These are phyloP conservation scores for Pomatostomus ruficeps DNA, from an alignment of 2,113 vertebrate species.

Conservation along the genomic window DNA sequence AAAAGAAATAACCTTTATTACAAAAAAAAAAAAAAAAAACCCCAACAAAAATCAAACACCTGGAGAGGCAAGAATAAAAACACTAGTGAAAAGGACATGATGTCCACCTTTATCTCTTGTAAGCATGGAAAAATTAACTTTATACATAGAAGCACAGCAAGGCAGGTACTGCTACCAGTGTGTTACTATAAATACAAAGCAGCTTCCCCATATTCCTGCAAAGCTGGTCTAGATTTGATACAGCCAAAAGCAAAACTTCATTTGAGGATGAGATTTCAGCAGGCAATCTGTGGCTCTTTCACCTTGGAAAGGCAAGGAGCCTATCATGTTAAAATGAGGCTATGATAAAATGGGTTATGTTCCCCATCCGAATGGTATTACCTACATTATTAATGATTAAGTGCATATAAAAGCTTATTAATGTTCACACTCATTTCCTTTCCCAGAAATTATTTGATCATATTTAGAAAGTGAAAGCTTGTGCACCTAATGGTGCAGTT, in stretches of 20 bases:
- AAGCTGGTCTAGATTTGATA: neutral
- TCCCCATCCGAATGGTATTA: neutral
- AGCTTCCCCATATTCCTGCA: neutral
- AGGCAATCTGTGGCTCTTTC: neutral
- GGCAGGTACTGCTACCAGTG: neutral
- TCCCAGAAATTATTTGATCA: neutral
- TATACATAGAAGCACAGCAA: neutral
- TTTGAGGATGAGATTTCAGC: neutral
- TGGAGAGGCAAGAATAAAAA: neutral
- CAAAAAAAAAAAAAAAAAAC: neutral
- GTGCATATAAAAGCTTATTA: neutral
- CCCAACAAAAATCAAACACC: neutral
- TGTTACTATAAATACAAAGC: neutral
- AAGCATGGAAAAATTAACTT: neutral
- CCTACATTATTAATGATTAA: neutral
- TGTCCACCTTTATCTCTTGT: neutral
- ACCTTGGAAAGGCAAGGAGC: neutral
- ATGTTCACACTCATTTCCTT: neutral
- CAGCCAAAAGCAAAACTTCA: neutral
- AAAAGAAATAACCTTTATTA: neutral
- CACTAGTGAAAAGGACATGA: neutral
- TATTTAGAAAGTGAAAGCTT: neutral
- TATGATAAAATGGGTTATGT: neutral
- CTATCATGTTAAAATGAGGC: neutral
- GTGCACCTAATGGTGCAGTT: neutral